Conservation (phyloP, 2,888 invertebrate species). For the Drosophila pseudotakahashii region DNA sequence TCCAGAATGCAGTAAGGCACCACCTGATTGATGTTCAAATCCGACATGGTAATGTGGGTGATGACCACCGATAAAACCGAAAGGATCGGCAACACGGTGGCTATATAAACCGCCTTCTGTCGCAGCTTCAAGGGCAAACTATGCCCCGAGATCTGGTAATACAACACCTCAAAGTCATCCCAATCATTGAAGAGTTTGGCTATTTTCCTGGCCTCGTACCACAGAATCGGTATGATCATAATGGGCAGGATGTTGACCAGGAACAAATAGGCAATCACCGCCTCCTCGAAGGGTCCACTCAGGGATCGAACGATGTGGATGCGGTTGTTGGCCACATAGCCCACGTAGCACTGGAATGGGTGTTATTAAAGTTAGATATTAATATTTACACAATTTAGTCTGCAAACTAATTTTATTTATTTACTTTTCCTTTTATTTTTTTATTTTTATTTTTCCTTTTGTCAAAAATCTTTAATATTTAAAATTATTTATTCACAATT, state of each 20-base stretch:
- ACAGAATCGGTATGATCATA: slow-evolving; percentile 87
- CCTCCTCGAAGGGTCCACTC: slow-evolving; percentile 90
- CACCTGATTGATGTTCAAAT: slow-evolving; percentile 87
- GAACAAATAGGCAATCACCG: slow-evolving; percentile 90
- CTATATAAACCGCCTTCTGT: slow-evolving; percentile 86
- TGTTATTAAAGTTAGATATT: neutral
- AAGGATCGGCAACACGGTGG: slow-evolving; percentile 87
- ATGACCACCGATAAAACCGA: slow-evolving; percentile 88
- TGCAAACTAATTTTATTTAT: no score
- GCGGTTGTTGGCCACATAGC: slow-evolving; percentile 87
- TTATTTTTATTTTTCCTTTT: no score
- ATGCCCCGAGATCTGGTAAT: slow-evolving; percentile 87
- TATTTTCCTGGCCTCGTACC: slow-evolving; percentile 89
- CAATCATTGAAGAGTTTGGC: slow-evolving; percentile 86
- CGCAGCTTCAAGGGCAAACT: slow-evolving; percentile 86
- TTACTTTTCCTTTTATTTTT: no score
- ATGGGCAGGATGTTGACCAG: slow-evolving; percentile 90
- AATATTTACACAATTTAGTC: neutral
- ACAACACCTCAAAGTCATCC: slow-evolving; percentile 89
- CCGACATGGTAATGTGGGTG: slow-evolving; percentile 89
- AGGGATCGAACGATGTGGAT: slow-evolving; percentile 87
- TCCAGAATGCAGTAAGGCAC: slow-evolving; percentile 90
- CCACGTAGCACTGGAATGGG: slow-evolving; percentile 84
- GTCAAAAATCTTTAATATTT: no score
- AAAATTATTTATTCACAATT: no score